These are phyloP conservation scores for Phoxinus phoxinus DNA, from an alignment of 2,113 vertebrate genomes.

Conservation along the genomic window DNA sequence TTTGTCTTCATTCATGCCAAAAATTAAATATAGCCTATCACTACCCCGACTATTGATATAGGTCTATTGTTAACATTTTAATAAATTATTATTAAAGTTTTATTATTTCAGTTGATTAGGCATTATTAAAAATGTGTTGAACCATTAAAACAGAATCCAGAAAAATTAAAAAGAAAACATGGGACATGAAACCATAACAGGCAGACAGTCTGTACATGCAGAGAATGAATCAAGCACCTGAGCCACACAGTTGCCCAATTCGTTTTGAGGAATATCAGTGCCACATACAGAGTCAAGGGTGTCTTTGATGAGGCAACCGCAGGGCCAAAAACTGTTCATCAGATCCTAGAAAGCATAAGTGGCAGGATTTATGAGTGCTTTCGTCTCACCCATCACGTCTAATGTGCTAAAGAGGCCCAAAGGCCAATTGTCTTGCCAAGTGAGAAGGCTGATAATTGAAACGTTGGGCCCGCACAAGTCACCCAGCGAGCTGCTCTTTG, in stretches of 20 bases:
- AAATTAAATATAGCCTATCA: too few relatives aligned
- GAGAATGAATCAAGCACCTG: neutral
- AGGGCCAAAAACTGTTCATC: neutral
- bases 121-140: neutral
- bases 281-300: constrained; percentile 13
- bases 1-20: too few relatives aligned
- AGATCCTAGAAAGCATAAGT: constrained; percentile 2
- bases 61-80: neutral
- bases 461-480: neutral
- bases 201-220: neutral
- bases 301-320: constrained; percentile 26
- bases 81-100: neutral
- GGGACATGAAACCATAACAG: too few relatives aligned
- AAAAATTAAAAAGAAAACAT: neutral
- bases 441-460: constrained; percentile 47
- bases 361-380: constrained; percentile 38
- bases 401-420: constrained; percentile 44
- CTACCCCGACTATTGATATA: too few relatives aligned
- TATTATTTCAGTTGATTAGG: neutral
- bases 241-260: neutral
- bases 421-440: constrained; percentile 43
- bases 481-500: constrained; percentile 27
- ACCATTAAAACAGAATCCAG: neutral
- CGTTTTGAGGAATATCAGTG: constrained; percentile 24
- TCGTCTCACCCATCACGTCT: constrained; percentile 12